A percentile compares a stretch with the other conserved stretches of the same genome.
These are phyloP conservation scores for Trididemnum nubilum DNA, from an alignment of 23 tunicate species.

Conservation along the genomic window DNA sequence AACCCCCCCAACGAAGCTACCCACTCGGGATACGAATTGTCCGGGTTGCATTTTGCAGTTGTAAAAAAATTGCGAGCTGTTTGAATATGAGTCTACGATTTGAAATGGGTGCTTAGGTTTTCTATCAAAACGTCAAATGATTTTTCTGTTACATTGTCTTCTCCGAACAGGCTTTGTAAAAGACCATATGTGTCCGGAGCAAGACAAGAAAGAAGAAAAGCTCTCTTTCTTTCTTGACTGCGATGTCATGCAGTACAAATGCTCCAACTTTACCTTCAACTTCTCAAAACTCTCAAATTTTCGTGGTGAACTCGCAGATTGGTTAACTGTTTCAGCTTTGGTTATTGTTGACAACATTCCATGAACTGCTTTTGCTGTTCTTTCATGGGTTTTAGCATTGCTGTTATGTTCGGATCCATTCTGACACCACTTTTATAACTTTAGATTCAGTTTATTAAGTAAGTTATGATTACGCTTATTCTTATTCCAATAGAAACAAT, in stretches of 20 bases:
- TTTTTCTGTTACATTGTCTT: background rate
- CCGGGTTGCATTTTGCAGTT: conserved; percentile 19
- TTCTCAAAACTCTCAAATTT: background rate
- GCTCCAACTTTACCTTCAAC: conserved; percentile 1
- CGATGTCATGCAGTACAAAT: background rate
- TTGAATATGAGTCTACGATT: background rate
- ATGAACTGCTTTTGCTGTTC: background rate
- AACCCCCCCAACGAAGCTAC: background rate
- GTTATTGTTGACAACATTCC: background rate
- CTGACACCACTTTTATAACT: background rate
- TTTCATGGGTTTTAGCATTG: background rate
- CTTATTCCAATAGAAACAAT: no score
- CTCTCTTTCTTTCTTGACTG: conserved; percentile 1
- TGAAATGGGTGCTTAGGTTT: background rate
- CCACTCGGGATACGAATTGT: conserved; percentile 16
- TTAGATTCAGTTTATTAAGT: no score
- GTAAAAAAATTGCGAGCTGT: conserved; percentile 9
- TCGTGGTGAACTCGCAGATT: background rate
- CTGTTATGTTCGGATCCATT: conserved; percentile 3
- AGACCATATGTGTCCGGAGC: background rate
- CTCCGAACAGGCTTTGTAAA: no score
- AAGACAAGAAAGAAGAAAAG: conserved; percentile 11
- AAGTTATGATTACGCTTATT: no score
- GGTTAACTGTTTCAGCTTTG: background rate
- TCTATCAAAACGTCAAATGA: background rate